Evolutionary conservation across 1,140 invertebrate genomes (phyloP).

Genomic region (Heliconius nattereri): DNA sequence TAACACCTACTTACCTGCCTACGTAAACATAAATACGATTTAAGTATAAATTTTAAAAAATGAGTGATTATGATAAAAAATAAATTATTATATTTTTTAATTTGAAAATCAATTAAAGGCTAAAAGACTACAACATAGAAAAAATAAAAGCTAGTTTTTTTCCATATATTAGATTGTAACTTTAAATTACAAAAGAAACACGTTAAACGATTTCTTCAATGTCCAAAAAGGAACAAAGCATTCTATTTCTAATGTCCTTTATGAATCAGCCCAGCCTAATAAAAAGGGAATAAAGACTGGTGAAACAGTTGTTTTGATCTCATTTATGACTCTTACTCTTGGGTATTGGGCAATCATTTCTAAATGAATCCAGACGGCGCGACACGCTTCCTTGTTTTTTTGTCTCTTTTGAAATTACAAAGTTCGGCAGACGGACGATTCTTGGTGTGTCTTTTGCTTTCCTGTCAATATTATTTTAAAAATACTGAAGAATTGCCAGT

Average conservation of each 20-base stretch:
- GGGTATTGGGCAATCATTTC: slow-evolving; percentile 47
- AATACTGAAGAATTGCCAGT: neutral
- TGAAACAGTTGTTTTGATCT: slow-evolving; percentile 43
- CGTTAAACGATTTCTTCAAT: slow-evolving; percentile 10
- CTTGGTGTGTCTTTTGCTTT: neutral
- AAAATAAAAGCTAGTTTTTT: neutral
- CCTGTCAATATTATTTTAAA: neutral
- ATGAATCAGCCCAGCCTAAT: slow-evolving; percentile 40
- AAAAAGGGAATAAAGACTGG: slow-evolving; percentile 25
- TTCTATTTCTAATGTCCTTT: slow-evolving; percentile 38
- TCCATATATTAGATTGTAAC: neutral
- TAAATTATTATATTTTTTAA: no score
- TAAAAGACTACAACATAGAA: no score
- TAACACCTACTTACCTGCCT: neutral
- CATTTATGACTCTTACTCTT: slow-evolving; percentile 47
- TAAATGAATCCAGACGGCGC: slow-evolving; percentile 51
- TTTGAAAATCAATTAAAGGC: no score
- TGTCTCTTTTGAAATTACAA: slow-evolving; percentile 38
- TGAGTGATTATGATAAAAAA: no score
- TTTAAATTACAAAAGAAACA: slow-evolving; percentile 16
- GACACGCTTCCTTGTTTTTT: slow-evolving; percentile 44
- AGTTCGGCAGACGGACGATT: slow-evolving; percentile 13
- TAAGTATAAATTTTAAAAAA: no score
- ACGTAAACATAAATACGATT: neutral
- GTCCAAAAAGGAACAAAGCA: slow-evolving; percentile 20